Evolutionary conservation across 35 echinoderm and acorn worm genomes (phyloP), one percentile per base, ranked within the genome.

Genomic region (Lytechinus variegatus): DNA sequence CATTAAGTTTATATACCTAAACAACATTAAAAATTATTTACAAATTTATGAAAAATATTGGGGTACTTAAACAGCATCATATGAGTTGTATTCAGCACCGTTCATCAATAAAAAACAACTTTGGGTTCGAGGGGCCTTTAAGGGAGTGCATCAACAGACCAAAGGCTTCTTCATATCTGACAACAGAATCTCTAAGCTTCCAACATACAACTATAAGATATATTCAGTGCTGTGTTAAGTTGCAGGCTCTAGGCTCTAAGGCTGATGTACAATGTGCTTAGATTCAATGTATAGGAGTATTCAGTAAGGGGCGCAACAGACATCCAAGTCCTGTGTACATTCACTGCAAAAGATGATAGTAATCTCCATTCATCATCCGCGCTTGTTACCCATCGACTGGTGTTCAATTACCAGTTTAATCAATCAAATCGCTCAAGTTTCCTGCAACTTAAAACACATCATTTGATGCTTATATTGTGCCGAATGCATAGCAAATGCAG

Each of bases 401-500:
- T 79, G n/a, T 79, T 79, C 66, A 79, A 79, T 79, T 79, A 79
- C 66, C 16, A 79, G 19, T 79, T 79, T 79, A 79, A 79, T 79
- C 66, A 79, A 79, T 79, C 19, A 8, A 79, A 79, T 79, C 66
- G 21, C 66, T 79, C 66, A 24, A 0, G 66, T 79, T 79, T 79
- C 66, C n/a, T 79, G 66, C 66, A 7, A n/a, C 66, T 79, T 44
- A 79, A 79, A 79, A 79, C 66, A 79, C n/a, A 16, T 24, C 66
- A 79, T 24, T 79, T 79, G n/a, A 79, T 79, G 66, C 66, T 24
- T 79, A 24, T 79, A 24, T 24, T 79, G 66, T 24, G 16, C 16
- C 19, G 66, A 79, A 79, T 79, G 66, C 12, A 79, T 1, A 79
- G 0, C n/a, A 7, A 79, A 79, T 24, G 66, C 66, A 7, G 3